Conservation (phyloP, 2,797 vertebrate species). For the Eulemur coronatus region DNA sequence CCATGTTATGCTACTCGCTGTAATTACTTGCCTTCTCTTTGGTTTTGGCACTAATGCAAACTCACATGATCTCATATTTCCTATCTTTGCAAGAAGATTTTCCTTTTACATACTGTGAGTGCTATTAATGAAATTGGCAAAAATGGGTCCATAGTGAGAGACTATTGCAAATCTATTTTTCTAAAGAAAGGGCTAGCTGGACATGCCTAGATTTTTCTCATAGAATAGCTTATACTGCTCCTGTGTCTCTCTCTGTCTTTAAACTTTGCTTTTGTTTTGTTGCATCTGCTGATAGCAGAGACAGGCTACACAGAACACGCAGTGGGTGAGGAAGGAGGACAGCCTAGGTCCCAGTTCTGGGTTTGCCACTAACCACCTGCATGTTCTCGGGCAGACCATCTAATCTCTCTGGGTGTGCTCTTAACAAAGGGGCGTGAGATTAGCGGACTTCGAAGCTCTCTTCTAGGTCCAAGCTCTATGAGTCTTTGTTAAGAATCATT, state of each 20-base stretch:
- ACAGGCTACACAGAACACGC: background rate
- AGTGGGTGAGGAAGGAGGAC: background rate
- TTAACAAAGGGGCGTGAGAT: background rate
- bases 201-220: background rate
- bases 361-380: background rate
- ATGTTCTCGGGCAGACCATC: background rate
- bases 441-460: background rate
- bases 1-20: background rate
- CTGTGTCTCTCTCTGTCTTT: background rate
- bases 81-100: background rate
- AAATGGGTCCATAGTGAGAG: background rate
- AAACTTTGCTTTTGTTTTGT: background rate
- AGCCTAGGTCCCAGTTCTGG: background rate
- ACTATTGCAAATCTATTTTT: background rate
- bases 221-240: background rate
- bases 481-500: constrained; percentile 42
- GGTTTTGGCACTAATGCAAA: background rate
- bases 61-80: background rate
- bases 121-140: background rate
- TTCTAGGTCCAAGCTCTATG: background rate
- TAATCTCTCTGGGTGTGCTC: background rate
- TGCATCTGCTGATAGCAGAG: background rate
- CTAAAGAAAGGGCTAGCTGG: background rate
- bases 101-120: background rate
- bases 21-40: background rate